Conservation (phyloP, 2,113 vertebrate species). For the Falco punctatus region DNA sequence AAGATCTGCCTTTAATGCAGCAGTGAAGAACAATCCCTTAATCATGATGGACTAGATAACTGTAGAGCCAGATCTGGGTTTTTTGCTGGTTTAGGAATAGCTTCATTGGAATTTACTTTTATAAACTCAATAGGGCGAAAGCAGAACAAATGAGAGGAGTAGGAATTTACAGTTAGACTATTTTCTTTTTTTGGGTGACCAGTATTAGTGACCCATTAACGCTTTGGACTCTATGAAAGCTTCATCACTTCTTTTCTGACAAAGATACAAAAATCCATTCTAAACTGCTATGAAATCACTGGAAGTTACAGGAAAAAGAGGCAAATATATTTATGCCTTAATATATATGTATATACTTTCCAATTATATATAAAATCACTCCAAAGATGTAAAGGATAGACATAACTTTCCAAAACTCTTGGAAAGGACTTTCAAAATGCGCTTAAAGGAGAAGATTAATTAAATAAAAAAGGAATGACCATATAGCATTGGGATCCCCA, state of each 20-base stretch:
- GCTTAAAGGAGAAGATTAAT: neutral
- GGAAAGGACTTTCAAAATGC: conserved; percentile 11
- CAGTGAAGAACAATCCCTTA: neutral
- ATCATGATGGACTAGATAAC: neutral
- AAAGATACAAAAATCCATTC: neutral
- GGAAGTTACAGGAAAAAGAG: neutral
- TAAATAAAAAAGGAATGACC: neutral
- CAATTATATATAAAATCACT: neutral
- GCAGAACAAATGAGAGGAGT: neutral
- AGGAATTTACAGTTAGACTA: neutral
- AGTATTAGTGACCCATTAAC: neutral
- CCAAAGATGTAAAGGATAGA: neutral
- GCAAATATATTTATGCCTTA: neutral
- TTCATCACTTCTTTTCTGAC: neutral
- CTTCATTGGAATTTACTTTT: neutral
- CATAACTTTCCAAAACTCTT: neutral
- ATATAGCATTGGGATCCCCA: neutral
- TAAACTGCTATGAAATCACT: neutral
- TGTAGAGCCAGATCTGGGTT: neutral
- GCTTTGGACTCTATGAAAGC: neutral
- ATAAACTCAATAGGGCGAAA: neutral
- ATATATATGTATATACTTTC: neutral
- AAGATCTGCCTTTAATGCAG: neutral
- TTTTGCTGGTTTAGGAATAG: neutral
- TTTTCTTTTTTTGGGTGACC: neutral